A percentile compares a stretch with the other conserved stretches of the same genome.
Evolutionary conservation across 1,140 invertebrate species (phyloP).

Genomic region (Hesperophylax magnus): DNA sequence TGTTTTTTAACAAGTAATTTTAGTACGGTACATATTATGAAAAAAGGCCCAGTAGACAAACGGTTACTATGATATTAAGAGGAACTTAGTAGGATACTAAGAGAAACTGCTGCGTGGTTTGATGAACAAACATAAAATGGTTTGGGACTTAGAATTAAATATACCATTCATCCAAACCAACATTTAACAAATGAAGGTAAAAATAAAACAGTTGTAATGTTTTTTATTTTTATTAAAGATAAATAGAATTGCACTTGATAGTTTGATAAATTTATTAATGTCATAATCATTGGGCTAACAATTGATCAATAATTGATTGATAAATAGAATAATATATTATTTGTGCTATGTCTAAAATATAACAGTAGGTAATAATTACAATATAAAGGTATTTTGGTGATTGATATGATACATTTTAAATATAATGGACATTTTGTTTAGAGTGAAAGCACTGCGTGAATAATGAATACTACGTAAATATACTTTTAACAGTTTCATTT

Average conservation of each 20-base stretch:
- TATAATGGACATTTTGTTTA: conserved; percentile 42
- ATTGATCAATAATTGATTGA: conserved; percentile 28
- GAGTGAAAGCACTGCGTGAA: conserved; percentile 55
- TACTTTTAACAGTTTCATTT: conserved; percentile 38
- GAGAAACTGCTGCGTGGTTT: too few relatives aligned
- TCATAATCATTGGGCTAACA: conserved; percentile 33
- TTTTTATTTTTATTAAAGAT: conserved; percentile 24
- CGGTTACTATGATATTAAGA: too few relatives aligned
- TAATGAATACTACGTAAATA: conserved; percentile 34
- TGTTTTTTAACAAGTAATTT: too few relatives aligned
- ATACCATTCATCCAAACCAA: neutral
- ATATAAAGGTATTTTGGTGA: conserved; percentile 35
- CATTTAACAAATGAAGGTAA: neutral
- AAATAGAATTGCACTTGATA: conserved; percentile 49
- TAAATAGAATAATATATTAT: conserved; percentile 37
- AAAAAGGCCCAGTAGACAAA: too few relatives aligned
- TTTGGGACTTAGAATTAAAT: too few relatives aligned
- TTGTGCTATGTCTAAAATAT: conserved; percentile 48
- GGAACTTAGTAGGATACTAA: too few relatives aligned
- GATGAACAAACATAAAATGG: too few relatives aligned
- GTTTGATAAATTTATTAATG: conserved; percentile 22
- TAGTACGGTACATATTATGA: too few relatives aligned
- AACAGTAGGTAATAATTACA: neutral
- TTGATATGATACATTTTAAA: conserved; percentile 41
- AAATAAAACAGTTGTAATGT: neutral